phyloP scores from a whole-genome alignment of 2,797 vertebrate species.

The Poecilia picta region DNA sequence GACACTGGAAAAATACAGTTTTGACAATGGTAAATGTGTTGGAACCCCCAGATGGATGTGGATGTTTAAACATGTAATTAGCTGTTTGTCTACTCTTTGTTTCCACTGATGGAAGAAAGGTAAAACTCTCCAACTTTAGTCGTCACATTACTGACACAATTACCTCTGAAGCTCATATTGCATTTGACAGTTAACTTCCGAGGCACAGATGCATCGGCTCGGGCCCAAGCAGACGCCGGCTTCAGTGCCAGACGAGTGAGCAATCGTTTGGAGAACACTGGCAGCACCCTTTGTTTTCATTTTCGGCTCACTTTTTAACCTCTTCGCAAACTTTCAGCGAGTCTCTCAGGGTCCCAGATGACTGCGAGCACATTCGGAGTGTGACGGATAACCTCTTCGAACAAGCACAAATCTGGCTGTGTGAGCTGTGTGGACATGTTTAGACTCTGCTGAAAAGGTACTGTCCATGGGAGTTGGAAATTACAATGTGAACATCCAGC shows the following conservation, averaged over 20 bases:
- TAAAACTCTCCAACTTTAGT: constrained; percentile 56
- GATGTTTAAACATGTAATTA: background rate
- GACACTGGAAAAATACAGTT: background rate
- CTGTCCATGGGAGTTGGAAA: constrained; percentile 64
- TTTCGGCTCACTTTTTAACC: constrained; percentile 64
- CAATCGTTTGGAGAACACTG: constrained; percentile 71
- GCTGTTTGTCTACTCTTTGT: constrained; percentile 3
- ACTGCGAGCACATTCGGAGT: constrained; percentile 29
- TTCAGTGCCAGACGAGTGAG: constrained; percentile 66
- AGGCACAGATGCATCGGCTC: constrained; percentile 70
- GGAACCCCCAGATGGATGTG: background rate
- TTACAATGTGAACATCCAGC: constrained; percentile 50
- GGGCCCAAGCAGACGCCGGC: constrained; percentile 58
- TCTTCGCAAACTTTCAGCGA: constrained; percentile 50
- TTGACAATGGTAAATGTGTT: background rate
- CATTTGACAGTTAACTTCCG: constrained; percentile 74
- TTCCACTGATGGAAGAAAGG: constrained; percentile 52
- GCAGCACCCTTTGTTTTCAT: constrained; percentile 65
- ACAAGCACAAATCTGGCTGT: constrained; percentile 34
- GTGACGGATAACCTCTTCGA: constrained; percentile 24
- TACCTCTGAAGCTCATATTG: constrained; percentile 61
- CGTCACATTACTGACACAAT: constrained; percentile 74
- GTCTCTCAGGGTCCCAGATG: constrained; percentile 31
- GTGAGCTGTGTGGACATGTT: constrained; percentile 40
- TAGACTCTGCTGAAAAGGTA: constrained; percentile 56